Conservation (phyloP, 1,140 invertebrate species). For the Dendrolimus punctatus region DNA sequence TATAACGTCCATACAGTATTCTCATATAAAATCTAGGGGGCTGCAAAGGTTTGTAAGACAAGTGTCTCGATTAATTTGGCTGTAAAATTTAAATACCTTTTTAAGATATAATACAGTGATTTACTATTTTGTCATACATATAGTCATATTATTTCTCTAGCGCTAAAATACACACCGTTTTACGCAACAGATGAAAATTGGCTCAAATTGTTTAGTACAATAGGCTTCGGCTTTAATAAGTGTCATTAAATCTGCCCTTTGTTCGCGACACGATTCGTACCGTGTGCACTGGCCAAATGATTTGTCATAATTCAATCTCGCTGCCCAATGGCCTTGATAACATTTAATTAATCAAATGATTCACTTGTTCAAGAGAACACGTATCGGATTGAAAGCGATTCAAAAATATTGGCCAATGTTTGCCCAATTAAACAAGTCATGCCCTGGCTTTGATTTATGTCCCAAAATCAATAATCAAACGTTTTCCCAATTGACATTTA, state of each 20-base stretch:
- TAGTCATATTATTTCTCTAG: no score
- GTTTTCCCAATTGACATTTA: no score
- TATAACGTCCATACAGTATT: no score
- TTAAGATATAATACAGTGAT: no score
- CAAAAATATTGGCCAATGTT: not conserved
- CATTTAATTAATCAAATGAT: slow-evolving; percentile 14
- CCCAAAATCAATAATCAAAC: no score
- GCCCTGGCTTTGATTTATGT: not conserved
- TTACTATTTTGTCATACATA: no score
- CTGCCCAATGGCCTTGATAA: slow-evolving; percentile 13
- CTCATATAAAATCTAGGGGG: no score
- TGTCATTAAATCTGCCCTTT: slow-evolving; percentile 21
- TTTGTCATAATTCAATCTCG: slow-evolving; percentile 19
- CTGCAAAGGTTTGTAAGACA: no score
- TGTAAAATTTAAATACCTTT: no score
- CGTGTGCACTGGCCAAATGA: slow-evolving; percentile 12
- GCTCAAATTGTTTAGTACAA: slow-evolving; percentile 1
- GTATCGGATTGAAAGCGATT: not conserved
- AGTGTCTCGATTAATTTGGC: no score
- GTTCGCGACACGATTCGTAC: slow-evolving; percentile 11
- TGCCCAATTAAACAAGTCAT: not conserved
- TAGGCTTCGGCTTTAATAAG: slow-evolving; percentile 13
- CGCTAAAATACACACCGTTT: not conserved
- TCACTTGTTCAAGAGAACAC: slow-evolving; percentile 5
- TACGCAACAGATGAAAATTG: not conserved